Evolutionary conservation across 92 coral and sea anemone species (phyloP).

Genomic region (Scolanthus callimorphus): DNA sequence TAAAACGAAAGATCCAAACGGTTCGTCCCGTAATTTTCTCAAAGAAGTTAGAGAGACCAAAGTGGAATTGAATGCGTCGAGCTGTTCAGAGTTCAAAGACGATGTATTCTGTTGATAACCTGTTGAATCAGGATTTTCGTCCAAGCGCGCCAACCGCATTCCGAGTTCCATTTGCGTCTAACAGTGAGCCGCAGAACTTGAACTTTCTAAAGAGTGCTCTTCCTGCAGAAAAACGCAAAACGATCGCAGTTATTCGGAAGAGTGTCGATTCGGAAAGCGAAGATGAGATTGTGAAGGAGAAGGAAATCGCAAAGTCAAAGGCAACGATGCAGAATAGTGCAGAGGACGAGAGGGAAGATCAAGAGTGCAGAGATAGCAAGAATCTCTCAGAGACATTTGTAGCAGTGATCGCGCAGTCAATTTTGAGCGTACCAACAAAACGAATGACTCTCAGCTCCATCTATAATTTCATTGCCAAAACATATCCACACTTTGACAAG

Average conservation of each 20-base stretch:
- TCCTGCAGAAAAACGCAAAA: slow-evolving; percentile 13
- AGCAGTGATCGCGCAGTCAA: slow-evolving; percentile 95
- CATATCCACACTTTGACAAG: slow-evolving; percentile 92
- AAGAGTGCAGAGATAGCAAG: slow-evolving; percentile 46
- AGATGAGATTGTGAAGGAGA: slow-evolving; percentile 1
- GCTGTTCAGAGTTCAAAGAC: too few relatives aligned
- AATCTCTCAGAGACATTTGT: slow-evolving; percentile 90
- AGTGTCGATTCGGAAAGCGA: slow-evolving; percentile 12
- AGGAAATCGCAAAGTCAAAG: not conserved
- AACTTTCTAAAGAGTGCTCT: slow-evolving; percentile 9
- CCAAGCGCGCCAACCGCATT: slow-evolving; percentile 42
- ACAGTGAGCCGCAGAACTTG: slow-evolving; percentile 50
- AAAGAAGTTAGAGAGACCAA: too few relatives aligned
- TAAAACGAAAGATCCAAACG: slow-evolving; percentile 10
- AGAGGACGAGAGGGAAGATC: slow-evolving; percentile 42
- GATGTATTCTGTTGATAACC: slow-evolving; percentile 35
- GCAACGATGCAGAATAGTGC: slow-evolving; percentile 21
- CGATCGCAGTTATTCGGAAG: slow-evolving; percentile 8
- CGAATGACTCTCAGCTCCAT: slow-evolving; percentile 98
- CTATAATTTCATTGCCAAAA: slow-evolving; percentile 84
- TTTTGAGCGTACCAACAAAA: slow-evolving; percentile 90
- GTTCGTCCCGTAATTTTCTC: not conserved
- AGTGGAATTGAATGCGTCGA: too few relatives aligned
- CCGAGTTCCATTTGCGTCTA: slow-evolving; percentile 35
- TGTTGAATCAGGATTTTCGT: slow-evolving; percentile 34